Percentiles rank a stretch among this genome's conserved stretches.
These are phyloP conservation scores for Chrysocyon brachyurus DNA, from an alignment of 2,797 vertebrate genomes.

Conservation along the genomic window DNA sequence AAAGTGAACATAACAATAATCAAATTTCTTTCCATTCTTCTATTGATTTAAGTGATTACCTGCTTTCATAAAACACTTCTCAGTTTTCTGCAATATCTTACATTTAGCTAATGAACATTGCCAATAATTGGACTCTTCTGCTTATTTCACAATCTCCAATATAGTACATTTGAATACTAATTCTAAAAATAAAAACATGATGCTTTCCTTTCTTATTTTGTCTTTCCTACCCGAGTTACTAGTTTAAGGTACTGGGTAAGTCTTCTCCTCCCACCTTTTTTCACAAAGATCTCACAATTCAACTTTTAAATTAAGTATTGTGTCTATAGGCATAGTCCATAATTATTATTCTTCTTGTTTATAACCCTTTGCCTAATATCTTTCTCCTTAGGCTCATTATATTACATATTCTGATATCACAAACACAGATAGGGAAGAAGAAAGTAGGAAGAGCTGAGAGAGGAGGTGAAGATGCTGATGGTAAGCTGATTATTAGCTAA, in stretches of 20 bases:
- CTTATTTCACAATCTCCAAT: neutral
- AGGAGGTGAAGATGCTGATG: neutral
- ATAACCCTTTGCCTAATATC: neutral
- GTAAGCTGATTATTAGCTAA: neutral
- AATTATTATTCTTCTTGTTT: neutral
- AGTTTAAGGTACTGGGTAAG: neutral
- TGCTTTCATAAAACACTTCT: constrained; percentile 6
- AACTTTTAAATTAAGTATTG: neutral
- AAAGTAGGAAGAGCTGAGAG: neutral
- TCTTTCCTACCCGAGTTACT: neutral
- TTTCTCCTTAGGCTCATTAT: neutral
- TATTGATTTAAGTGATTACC: neutral
- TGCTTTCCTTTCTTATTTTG: neutral
- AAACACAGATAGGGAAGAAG: neutral
- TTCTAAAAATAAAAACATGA: neutral
- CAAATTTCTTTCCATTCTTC: neutral
- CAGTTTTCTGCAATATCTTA: neutral
- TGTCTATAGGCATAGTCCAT: neutral
- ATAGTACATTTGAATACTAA: neutral
- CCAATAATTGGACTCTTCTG: neutral
- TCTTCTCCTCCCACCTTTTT: neutral
- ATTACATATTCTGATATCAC: neutral
- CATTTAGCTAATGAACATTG: neutral
- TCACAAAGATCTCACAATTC: neutral
- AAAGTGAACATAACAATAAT: constrained; percentile 6